Base-by-base conservation (phyloP, 2,888 invertebrate genomes). In the Sphecodes monilicornis region DNA sequence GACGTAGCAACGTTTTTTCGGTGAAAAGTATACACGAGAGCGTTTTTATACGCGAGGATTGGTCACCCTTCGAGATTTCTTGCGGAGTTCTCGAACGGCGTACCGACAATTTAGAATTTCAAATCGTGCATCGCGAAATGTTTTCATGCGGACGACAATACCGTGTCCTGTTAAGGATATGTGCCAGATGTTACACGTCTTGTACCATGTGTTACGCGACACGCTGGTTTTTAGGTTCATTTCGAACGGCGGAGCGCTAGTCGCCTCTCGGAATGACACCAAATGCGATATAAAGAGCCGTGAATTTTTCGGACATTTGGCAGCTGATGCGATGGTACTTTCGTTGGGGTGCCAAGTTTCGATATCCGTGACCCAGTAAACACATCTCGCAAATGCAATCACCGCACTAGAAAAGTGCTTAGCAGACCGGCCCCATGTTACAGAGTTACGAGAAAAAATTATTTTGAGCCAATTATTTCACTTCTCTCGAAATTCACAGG, bases 1-100 rank as follows among this genome's bases (percentile, higher is more conserved):
- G 89, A 90, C 90, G 89, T 80, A 90, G 90, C 88, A 88, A 90
- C 87, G 32, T 46, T 36, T 32, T 68, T 32, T 4, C 13, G 41
- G 26, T 46, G 18, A 36, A 71, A 66, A n/a, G 11, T 13, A 5
- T 22, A 26, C 32, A 57, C 18, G 11, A 36, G 26, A 39, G 16
- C 4, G n/a, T 39, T 18, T 5, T 13, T n/a, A 29, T 5, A 39
- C 6, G 13, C 0, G 18, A 29, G 74, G 22, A 11, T 26, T 1
- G 32, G n/a, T 66, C 32, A 36, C 39, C 22, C 8, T 22, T 22
- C 4, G 22, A n/a, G 29, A n/a, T 10, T n/a, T 50, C 29, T 41
- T 57, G 36, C 39, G 29, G 8, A 8, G 8, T 2, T 0, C 29
- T 60, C 18, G 60, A 29, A n/a, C 8, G 29, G 0, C 26, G 26